Evolutionary conservation across 2,888 invertebrate genomes (phyloP), one percentile per base, ranked within the genome.

Genomic region (Metacarcinus magister): DNA sequence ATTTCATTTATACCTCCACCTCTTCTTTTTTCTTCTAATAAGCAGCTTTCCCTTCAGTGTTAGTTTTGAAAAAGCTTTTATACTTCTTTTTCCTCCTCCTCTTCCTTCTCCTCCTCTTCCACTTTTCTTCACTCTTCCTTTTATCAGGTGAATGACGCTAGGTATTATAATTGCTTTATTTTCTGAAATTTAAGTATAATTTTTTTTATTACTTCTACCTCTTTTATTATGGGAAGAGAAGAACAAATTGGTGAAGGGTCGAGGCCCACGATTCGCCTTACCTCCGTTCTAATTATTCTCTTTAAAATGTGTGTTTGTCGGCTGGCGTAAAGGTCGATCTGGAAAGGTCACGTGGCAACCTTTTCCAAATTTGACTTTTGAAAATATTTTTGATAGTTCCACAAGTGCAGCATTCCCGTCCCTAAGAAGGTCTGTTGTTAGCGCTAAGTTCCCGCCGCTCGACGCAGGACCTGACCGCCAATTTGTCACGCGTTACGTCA

Each of bases 401-500:
- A 8, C 19, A 16, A 7, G 19, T 91, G 46, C 3, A n/a, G 87
- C 87, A 87, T 87, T 91, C 91, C 91, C 44, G 91, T 44, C 44
- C 91, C n/a, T 91, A 91, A 23, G 32, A 28, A 39, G 28, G 46
- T n/a, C 44, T 28, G 44, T 32, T 19, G 54, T n/a, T 54, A 92
- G 16, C 92, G 16, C 48, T 44, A 91, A 23, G 93, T n/a, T 93
- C 87, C 87, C 87, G 87, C 32, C 87, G 87, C 75, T 32, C 10
- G n/a, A 43, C 23, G 75, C 44, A 43, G 28, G 39, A 93, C 93
- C n/a, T 93, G 75, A 93, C 43, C 43, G 16, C 54, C 93, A 75
- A 93, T 93, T 93, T 75, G 75, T 93, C 93, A 93, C 93, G 93
- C 93, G 75, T 93, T 93, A 43, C 93, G 93, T 93, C 93, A 75